Conservation (phyloP, 2,888 invertebrate genomes). For the Ochropleura plecta region DNA sequence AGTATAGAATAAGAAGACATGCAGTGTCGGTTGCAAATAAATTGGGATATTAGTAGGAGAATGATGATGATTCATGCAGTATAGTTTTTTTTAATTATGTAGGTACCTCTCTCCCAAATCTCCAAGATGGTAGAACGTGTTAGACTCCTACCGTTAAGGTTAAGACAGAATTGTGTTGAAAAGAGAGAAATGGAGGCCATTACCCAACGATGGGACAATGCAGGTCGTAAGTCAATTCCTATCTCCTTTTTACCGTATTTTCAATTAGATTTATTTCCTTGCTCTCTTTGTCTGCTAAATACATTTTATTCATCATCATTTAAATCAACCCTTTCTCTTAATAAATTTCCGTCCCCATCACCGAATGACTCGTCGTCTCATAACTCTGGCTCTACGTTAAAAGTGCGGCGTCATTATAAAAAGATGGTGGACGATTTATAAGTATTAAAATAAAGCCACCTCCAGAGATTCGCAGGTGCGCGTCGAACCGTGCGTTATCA, state of each 20-base stretch:
- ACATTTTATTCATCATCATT: conserved; percentile 26
- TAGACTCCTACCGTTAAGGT: neutral
- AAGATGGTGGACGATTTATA: conserved; percentile 55
- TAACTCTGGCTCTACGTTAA: conserved; percentile 50
- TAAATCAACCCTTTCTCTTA: conserved; percentile 40
- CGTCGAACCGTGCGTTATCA: conserved; percentile 78
- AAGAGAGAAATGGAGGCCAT: neutral
- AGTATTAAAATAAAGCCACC: conserved; percentile 65
- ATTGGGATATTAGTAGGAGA: too few relatives aligned
- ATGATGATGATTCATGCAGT: too few relatives aligned
- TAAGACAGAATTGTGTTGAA: neutral
- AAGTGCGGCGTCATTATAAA: conserved; percentile 58
- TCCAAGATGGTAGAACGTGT: neutral
- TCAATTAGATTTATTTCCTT: neutral
- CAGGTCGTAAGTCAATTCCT: neutral
- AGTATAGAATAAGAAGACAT: too few relatives aligned
- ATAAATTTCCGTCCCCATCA: conserved; percentile 26
- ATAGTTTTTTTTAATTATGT: too few relatives aligned
- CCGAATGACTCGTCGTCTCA: conserved; percentile 47
- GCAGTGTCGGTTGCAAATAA: too few relatives aligned
- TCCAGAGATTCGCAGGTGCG: conserved; percentile 65
- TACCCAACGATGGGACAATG: neutral
- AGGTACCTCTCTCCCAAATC: too few relatives aligned
- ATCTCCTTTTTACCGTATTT: neutral
- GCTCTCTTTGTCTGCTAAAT: conserved; percentile 4